These are phyloP conservation scores for Psittacara wagleri DNA, from an alignment of 2,113 vertebrate genomes.

Conservation along the genomic window DNA sequence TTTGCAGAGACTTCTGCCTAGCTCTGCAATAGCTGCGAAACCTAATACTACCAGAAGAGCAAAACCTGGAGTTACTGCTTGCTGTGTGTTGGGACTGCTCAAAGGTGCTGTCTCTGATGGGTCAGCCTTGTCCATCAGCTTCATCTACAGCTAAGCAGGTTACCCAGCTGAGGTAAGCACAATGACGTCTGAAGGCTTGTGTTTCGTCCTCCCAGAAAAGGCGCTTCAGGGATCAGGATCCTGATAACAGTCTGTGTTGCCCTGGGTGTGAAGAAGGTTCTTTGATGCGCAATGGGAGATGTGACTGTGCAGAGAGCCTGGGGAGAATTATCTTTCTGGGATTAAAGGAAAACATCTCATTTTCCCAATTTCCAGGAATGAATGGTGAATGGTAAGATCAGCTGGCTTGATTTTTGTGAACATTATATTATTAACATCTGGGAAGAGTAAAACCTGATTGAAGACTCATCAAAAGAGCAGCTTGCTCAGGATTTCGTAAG, in stretches of 20 bases:
- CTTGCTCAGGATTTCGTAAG: background rate
- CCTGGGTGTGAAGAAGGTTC: background rate
- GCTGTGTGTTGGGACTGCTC: background rate
- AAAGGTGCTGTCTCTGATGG: background rate
- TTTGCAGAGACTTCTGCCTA: background rate
- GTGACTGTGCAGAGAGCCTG: background rate
- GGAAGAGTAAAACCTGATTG: background rate
- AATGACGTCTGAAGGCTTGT: background rate
- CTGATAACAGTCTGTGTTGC: background rate
- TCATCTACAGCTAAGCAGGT: background rate
- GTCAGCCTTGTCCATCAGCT: background rate
- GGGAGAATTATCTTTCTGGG: background rate
- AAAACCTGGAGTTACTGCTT: background rate
- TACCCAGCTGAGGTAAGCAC: background rate
- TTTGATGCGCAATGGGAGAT: rapidly evolving
- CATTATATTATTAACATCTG: background rate
- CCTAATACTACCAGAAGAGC: background rate
- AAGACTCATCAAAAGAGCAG: background rate
- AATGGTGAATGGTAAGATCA: background rate
- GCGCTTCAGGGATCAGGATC: background rate
- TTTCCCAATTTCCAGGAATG: constrained; percentile 27
- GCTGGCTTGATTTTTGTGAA: background rate
- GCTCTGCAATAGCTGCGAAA: background rate
- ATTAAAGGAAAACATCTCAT: constrained; percentile 7
- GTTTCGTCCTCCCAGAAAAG: background rate